Evolutionary conservation across 2,888 invertebrate genomes (phyloP), one percentile per base, ranked within the genome.

Genomic region (Tanypteryx hageni): DNA sequence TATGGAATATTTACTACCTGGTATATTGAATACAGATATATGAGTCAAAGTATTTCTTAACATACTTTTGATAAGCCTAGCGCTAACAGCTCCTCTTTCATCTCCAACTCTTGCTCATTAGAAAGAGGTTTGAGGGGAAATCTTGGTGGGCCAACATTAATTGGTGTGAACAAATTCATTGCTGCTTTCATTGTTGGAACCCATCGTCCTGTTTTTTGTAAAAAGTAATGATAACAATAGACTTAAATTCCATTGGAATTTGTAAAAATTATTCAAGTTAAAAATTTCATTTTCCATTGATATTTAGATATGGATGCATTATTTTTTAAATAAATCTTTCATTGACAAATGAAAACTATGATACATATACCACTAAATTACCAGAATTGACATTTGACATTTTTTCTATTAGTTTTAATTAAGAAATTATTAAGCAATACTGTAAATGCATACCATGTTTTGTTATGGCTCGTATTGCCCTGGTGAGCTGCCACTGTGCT

Each of bases 171-270:
- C 11, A 96, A 94, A 93, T 96, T 95, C 97, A 97, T 97, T 3
- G 97, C 97, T 14, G 95, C 95, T 95, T 97, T 97, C 97, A 97
- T 97, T 27, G 96, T 96, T 10, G 96, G 96, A 14, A 97, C 97
- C 97, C 97, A 97, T 13, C 95, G 94, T 93, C 97, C 97, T 97
- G 94, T 61, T 95, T 82, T 27, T 92, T 31, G 83, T 8, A 92
- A 83, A 85, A 16, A 57, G n/a, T 5, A 83, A 56, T 9, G 44
- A 44, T 18, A 2, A 56, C 16, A 57, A 44, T 57, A 27, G 22
- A 81, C 7, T 5, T 22, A 57, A 83, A 44, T 18, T 83, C 16
- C 13, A 83, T 11, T 10, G 27, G 44, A 44, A 44, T 44, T 44
- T 44, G 5, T 44, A 3, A 44, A 44, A 44, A 44, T 44, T 44